A percentile compares a stretch with the other conserved stretches of the same genome.
Conservation (phyloP, 1,140 invertebrate genomes). For the Lucilia sericata region DNA sequence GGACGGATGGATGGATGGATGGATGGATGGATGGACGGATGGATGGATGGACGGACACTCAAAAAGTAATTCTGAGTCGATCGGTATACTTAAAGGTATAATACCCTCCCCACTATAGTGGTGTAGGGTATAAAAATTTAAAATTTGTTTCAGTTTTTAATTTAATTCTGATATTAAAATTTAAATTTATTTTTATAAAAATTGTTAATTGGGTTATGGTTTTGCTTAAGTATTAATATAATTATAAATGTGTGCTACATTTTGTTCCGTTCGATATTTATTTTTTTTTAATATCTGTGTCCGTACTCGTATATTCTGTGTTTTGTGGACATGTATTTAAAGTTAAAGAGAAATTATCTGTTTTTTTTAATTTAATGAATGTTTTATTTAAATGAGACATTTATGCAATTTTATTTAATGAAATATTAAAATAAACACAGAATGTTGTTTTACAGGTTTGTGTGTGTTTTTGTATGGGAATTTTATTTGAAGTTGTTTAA, state of each 20-base stretch:
- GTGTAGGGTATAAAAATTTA: too few relatives aligned
- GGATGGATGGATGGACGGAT: too few relatives aligned
- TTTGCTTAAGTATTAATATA: background rate
- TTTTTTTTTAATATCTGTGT: background rate
- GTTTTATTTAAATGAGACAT: constrained; percentile 17
- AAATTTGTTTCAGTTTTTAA: too few relatives aligned
- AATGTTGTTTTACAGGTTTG: constrained; percentile 7
- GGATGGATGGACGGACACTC: too few relatives aligned
- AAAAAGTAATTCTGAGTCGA: too few relatives aligned
- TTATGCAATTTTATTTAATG: constrained; percentile 17
- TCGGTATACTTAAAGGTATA: too few relatives aligned
- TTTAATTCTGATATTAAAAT: too few relatives aligned
- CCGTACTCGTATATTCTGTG: background rate
- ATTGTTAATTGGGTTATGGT: background rate
- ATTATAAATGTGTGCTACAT: background rate
- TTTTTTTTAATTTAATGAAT: background rate
- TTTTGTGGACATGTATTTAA: constrained; percentile 1
- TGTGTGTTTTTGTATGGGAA: too few relatives aligned
- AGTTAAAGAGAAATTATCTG: constrained; percentile 1
- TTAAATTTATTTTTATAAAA: too few relatives aligned
- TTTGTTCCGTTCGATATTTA: background rate
- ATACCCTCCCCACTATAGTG: too few relatives aligned
- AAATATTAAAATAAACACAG: constrained; percentile 4
- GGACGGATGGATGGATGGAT: too few relatives aligned
- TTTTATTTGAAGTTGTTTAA: too few relatives aligned